Percentiles rank a stretch among this genome's conserved stretches.
phyloP scores from a whole-genome alignment of 2,888 invertebrate genomes.

The Neoaliturus tenellus region DNA sequence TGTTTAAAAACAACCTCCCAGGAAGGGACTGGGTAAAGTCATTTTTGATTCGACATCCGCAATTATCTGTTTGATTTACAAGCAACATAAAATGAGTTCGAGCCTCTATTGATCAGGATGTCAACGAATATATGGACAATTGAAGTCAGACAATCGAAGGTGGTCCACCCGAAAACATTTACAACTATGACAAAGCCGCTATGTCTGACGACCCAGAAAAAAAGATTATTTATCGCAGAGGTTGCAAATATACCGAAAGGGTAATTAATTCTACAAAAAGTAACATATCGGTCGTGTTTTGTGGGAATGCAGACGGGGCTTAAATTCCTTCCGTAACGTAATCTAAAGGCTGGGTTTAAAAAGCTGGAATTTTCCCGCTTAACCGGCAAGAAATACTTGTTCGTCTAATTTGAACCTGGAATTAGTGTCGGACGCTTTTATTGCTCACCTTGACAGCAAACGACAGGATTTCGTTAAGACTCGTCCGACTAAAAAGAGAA shows the following conservation, averaged over 20 bases:
- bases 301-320: conserved; percentile 70
- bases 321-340: conserved; percentile 67
- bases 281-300: conserved; percentile 69
- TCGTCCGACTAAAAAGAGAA: conserved; percentile 24
- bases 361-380: conserved; percentile 20
- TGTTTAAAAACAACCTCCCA: conserved; percentile 67
- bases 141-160: too few species aligned
- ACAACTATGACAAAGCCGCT: conserved; percentile 70
- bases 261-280: conserved; percentile 68
- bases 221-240: conserved; percentile 65
- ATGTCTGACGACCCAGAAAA: conserved; percentile 69
- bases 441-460: conserved; percentile 32
- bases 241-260: conserved; percentile 68
- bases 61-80: neutral
- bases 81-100: conserved; percentile 49
- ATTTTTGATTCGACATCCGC: conserved; percentile 61
- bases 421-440: conserved; percentile 34
- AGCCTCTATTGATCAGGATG: neutral
- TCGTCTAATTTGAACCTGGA: conserved; percentile 28
- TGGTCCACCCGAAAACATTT: conserved; percentile 62
- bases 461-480: conserved; percentile 31
- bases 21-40: conserved; percentile 65
- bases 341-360: neutral
- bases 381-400: conserved; percentile 11
- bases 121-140: too few species aligned